Conservation (phyloP, 2,797 vertebrate genomes). For the Mormyrops attenuatus region DNA sequence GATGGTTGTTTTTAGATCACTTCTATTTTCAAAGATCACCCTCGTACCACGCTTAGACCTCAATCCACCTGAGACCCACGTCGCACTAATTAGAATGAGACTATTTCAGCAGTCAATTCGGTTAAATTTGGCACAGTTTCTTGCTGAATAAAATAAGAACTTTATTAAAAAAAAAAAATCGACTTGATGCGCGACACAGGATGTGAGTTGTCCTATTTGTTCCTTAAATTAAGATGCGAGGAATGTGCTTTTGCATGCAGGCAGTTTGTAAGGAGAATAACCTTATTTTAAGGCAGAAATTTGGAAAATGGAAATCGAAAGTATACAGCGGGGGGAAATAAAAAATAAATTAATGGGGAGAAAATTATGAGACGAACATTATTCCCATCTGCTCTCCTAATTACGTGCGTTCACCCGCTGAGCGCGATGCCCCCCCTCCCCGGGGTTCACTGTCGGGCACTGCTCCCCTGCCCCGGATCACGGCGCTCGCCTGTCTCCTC, state of each 20-base stretch:
- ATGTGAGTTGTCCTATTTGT: conserved; percentile 27
- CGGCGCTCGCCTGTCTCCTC: conserved; percentile 37
- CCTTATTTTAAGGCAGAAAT: background rate
- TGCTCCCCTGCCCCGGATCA: conserved; percentile 37
- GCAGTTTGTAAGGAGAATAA: background rate
- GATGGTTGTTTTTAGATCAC: conserved; percentile 6
- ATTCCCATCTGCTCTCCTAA: conserved; percentile 6
- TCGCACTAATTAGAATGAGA: conserved; percentile 30
- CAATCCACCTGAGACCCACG: conserved; percentile 14
- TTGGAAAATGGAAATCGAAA: background rate
- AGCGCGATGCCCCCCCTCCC: background rate
- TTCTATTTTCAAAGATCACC: conserved; percentile 10
- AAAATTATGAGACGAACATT: conserved; percentile 3
- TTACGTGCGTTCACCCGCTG: background rate
- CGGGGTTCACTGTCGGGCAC: conserved; percentile 33
- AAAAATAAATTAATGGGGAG: background rate
- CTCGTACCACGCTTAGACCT: conserved; percentile 16
- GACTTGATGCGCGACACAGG: background rate
- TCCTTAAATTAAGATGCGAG: conserved; percentile 21
- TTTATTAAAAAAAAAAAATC: conserved; percentile 8
- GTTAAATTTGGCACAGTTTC: conserved; percentile 27
- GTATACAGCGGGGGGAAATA: background rate
- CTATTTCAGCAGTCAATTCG: conserved; percentile 32
- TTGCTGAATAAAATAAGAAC: conserved; percentile 23
- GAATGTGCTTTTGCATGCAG: background rate